Base-by-base conservation (phyloP, 2,113 vertebrate species). In the Nesospiza acunhae region DNA sequence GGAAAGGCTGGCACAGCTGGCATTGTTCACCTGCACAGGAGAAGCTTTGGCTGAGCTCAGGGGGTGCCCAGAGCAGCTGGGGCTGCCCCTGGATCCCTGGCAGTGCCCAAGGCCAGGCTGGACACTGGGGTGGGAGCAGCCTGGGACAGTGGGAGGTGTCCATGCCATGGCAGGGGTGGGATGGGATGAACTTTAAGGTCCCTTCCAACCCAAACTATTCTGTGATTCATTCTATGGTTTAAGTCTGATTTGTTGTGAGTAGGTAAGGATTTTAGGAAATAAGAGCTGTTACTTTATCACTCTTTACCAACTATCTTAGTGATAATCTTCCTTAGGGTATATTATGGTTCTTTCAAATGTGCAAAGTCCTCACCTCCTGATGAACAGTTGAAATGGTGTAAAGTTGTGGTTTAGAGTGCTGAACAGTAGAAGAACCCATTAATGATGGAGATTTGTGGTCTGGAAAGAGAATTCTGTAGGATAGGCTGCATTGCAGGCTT, bases 221-320 rank as follows among this genome's bases (percentile, higher is more conserved):
- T 19, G 10, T 6, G 21, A 64, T 28, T 60, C 23, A 24, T 53
- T 56, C 17, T 26, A 1, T 42, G 17, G 22, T 21, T 60, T 46
- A 18, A 97, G 97, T 98, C 95, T 96, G 91, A 97, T 92, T 94
- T 80, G 63, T 95, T 97, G 88, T 1, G 2, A 53, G 27, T 7
- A 97, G 87, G 97, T 96, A 60, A 93, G 94, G 96, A 91, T 97
- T 97, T 97, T 96, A 96, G 92, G 88, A 93, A 89, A 97, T 97
- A 96, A 97, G 96, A 90, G 94, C 69, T 90, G 52, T 91, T 96
- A 92, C 96, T 68, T 33, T 87, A 68, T 39, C n/a, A 39, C 8
- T 27, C 52, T 58, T 39, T 33, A 39, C 8, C 21, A 39, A 39
- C 17, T 33, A 21, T 11, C 41, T 37, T 27, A 87, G 33, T 50